Evolutionary conservation across 35 echinoderm and acorn worm genomes (phyloP).

Genomic region (Amphiura filiformis): DNA sequence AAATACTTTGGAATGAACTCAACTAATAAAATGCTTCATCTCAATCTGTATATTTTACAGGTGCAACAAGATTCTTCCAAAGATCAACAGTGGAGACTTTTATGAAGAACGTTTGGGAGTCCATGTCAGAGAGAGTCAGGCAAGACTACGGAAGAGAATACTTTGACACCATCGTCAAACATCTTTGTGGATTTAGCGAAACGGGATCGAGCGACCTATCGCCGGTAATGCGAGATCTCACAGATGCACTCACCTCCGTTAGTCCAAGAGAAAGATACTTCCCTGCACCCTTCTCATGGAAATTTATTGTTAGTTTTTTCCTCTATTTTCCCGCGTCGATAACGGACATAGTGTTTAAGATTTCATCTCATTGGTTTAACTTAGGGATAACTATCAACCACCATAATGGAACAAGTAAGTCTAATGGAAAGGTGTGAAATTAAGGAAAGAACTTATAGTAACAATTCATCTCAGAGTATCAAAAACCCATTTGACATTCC

Average conservation of each 20-base stretch:
- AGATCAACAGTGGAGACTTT: conserved; percentile 27
- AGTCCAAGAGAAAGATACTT: conserved; percentile 31
- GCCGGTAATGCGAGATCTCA: conserved; percentile 22
- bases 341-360: not conserved
- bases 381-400: not conserved
- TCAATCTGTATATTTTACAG: no score
- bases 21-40: no score
- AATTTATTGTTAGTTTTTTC: not conserved
- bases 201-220: conserved; percentile 17
- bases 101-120: conserved; percentile 21
- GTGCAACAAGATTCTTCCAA: conserved; percentile 35
- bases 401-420: not conserved
- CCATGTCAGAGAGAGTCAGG: conserved; percentile 9
- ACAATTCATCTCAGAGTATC: no score
- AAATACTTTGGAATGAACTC: no score
- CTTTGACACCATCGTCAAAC: conserved; percentile 14
- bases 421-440: not conserved
- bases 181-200: conserved; percentile 9
- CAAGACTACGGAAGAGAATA: conserved; percentile 39
- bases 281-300: conserved; percentile 15
- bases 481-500: no score
- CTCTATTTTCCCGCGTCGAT: not conserved
- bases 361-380: not conserved
- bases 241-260: conserved; percentile 19
- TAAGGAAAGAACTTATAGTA: no score